Evolutionary conservation across 1,140 invertebrate species (phyloP).

Genomic region (Sarcophaga peregrina): DNA sequence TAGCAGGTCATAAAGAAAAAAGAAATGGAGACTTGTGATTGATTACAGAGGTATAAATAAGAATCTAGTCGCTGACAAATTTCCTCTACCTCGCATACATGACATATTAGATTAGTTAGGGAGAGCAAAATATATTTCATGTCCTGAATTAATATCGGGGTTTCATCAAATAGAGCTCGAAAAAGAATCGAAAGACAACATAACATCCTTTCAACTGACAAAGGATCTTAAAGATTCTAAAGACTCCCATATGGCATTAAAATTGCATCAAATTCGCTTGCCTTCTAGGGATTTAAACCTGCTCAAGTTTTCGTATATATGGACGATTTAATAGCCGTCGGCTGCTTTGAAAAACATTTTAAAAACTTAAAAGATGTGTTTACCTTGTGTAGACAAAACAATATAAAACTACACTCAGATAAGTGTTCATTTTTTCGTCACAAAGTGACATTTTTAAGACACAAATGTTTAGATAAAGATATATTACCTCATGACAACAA

Average conservation of each 20-base stretch:
- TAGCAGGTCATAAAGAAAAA: too few relatives aligned
- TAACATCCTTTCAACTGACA: background rate
- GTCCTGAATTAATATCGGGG: slow-evolving; percentile 17
- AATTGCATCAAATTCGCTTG: background rate
- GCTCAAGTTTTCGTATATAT: slow-evolving; percentile 13
- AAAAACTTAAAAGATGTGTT: background rate
- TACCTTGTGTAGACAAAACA: background rate
- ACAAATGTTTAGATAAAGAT: too few relatives aligned
- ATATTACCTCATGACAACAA: background rate
- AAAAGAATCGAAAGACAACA: background rate
- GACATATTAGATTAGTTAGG: slow-evolving; percentile 16
- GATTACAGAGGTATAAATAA: too few relatives aligned
- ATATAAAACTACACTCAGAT: background rate
- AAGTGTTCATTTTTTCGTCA: background rate
- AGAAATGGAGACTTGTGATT: too few relatives aligned
- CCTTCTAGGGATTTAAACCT: background rate
- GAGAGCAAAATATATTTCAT: slow-evolving; percentile 31
- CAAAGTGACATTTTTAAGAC: background rate
- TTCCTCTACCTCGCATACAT: background rate
- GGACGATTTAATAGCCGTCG: too few relatives aligned
- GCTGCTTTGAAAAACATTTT: too few relatives aligned
- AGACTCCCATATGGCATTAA: slow-evolving; percentile 15
- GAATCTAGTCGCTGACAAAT: too few relatives aligned
- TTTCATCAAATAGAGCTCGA: slow-evolving; percentile 10
- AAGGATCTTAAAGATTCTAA: too few relatives aligned